Evolutionary conservation across 2,888 invertebrate genomes (phyloP).

Genomic region (Isoperla grammatica): DNA sequence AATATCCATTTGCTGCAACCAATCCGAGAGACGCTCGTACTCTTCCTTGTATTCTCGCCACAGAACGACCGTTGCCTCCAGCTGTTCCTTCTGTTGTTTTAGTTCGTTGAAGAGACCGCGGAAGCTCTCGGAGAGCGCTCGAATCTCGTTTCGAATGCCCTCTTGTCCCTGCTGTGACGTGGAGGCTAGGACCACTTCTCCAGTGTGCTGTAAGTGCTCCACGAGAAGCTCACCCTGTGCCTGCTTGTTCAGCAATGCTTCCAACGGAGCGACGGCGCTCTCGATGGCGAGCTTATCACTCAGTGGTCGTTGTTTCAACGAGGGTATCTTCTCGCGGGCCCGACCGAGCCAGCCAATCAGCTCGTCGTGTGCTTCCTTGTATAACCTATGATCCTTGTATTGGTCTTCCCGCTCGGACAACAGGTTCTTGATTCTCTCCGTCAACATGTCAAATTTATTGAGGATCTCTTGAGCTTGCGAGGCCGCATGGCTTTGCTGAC

Average conservation of each 20-base stretch:
- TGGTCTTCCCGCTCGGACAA: slow-evolving; percentile 76
- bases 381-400: slow-evolving; percentile 79
- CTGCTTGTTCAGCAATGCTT: slow-evolving; percentile 79
- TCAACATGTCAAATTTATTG: slow-evolving; percentile 73
- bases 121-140: slow-evolving; percentile 77
- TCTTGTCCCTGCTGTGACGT: slow-evolving; percentile 76
- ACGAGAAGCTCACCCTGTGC: slow-evolving; percentile 84
- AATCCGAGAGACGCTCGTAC: slow-evolving; percentile 84
- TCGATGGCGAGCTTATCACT: slow-evolving; percentile 86
- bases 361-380: slow-evolving; percentile 89
- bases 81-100: slow-evolving; percentile 73
- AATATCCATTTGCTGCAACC: slow-evolving; percentile 89
- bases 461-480: slow-evolving; percentile 80
- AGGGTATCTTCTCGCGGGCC: slow-evolving; percentile 83
- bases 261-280: slow-evolving; percentile 80
- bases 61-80: slow-evolving; percentile 74
- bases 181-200: slow-evolving; percentile 75
- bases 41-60: slow-evolving; percentile 92
- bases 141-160: slow-evolving; percentile 77
- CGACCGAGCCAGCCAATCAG: slow-evolving; percentile 82
- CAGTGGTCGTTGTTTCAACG: slow-evolving; percentile 74
- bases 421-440: slow-evolving; percentile 69
- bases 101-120: slow-evolving; percentile 80
- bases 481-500: slow-evolving; percentile 77
- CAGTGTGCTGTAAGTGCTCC: slow-evolving; percentile 81